phyloP scores from a whole-genome alignment of 1,140 invertebrate genomes.

The Drosophila santomea region DNA sequence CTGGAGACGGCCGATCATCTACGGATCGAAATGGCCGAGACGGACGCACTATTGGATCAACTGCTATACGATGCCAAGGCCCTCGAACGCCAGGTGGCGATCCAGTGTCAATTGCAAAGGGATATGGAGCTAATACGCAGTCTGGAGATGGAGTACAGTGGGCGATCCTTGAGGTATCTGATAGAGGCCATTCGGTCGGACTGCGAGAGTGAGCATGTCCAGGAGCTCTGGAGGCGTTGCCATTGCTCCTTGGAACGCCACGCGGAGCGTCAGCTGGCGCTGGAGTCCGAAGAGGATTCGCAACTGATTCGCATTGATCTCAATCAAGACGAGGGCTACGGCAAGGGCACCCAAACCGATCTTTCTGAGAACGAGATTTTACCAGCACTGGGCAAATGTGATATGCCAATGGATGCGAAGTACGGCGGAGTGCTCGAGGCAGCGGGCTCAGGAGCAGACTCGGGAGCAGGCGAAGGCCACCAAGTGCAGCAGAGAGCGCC shows the following conservation, averaged over 20 bases:
- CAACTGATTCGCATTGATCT: not conserved
- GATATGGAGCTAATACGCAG: conserved; percentile 47
- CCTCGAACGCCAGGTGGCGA: conserved; percentile 31
- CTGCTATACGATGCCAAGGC: conserved; percentile 38
- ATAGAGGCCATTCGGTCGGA: conserved; percentile 15
- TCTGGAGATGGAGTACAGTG: conserved; percentile 47
- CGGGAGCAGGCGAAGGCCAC: not conserved
- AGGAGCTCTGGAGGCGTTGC: not conserved
- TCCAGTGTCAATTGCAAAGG: conserved; percentile 35
- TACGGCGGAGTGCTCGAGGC: no score
- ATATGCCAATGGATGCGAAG: not conserved
- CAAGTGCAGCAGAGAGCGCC: not conserved
- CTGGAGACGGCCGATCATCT: conserved; percentile 18
- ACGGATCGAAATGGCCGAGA: conserved; percentile 22
- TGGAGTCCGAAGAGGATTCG: not conserved
- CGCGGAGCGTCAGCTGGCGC: not conserved
- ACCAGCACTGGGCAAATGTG: not conserved
- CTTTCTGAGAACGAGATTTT: not conserved
- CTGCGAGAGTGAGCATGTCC: conserved; percentile 2
- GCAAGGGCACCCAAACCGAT: conserved; percentile 10
- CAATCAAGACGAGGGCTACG: not conserved
- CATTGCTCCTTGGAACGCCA: not conserved
- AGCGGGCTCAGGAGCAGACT: not conserved
- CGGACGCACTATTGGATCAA: conserved; percentile 39
- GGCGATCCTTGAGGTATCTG: conserved; percentile 15